A percentile compares a stretch with the other conserved stretches of the same genome.
Evolutionary conservation across 1,140 invertebrate species (phyloP).

Genomic region (Muscidifurax raptorellus): DNA sequence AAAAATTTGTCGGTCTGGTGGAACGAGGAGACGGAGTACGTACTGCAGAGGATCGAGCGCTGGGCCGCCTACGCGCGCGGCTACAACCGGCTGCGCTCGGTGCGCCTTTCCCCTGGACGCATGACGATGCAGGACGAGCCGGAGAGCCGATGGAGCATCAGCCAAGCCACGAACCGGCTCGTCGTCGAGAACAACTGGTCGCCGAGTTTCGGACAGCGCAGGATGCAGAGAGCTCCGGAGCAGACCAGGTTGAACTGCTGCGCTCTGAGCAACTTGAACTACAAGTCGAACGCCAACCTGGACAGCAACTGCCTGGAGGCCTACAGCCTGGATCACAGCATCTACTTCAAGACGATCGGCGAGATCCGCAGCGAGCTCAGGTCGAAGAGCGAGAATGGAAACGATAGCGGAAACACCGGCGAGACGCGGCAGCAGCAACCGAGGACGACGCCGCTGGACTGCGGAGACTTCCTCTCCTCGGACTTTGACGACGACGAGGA

Average conservation of each 20-base stretch:
- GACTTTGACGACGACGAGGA: conserved; percentile 51
- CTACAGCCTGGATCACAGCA: conserved; percentile 72
- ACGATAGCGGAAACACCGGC: conserved; percentile 27
- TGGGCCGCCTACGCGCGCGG: conserved; percentile 68
- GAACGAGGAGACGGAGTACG: conserved; percentile 69
- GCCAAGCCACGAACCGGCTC: conserved; percentile 56
- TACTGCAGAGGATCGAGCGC: conserved; percentile 69
- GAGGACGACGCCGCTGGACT: conserved; percentile 50
- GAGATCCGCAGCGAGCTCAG: conserved; percentile 58
- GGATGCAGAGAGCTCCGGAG: not conserved
- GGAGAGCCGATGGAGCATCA: conserved; percentile 56
- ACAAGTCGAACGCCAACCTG: conserved; percentile 68
- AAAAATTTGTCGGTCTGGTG: conserved; percentile 62
- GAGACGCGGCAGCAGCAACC: not conserved
- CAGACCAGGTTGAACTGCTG: conserved; percentile 20
- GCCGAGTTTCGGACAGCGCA: conserved; percentile 22
- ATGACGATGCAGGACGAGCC: conserved; percentile 63
- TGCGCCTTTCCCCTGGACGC: conserved; percentile 60
- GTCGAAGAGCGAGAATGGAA: not conserved
- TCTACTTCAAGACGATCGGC: conserved; percentile 73
- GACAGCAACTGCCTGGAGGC: conserved; percentile 69
- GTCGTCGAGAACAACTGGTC: conserved; percentile 55
- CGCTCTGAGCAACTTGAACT: conserved; percentile 61
- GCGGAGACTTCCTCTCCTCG: conserved; percentile 51
- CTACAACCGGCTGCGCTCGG: conserved; percentile 68